Base-by-base conservation (phyloP, 2,113 vertebrate species). In the Australoheros scitulus region DNA sequence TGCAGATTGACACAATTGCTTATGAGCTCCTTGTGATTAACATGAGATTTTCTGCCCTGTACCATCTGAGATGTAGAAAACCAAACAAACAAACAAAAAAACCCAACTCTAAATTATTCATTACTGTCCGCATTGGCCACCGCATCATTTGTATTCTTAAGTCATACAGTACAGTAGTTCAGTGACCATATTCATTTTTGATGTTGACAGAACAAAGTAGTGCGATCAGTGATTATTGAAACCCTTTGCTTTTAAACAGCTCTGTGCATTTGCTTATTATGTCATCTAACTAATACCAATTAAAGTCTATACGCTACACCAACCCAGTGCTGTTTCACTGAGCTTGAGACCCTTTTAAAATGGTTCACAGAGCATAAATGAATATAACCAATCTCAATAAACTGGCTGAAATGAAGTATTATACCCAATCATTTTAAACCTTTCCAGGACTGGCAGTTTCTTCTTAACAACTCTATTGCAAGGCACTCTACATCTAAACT, bases 271-370 rank as follows among this genome's bases (percentile, higher is more conserved):
- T 20, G 32, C 81, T 85, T 89, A 88, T 89, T 86, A 90, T 91
- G 86, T 91, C 85, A 90, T 88, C 79, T 78, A 68, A 79, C 84
- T 74, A 82, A 89, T 76, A 52, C 76, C 84, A 86, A 92, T 92
- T 92, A 90, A 86, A 85, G 38, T 29, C 50, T 84, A 34, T 85
- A 77, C 43, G 56, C 81, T 68, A 47, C 80, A 84, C 59, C 80
- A 87, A 77, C 76, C 68, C 77, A 81, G 57, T 6, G 24, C 80
- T 75, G 18, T 88, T 86, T 59, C 77, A 76, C 1, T n/a, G 83
- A 87, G 77, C 83, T 43, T 29, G 41, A 89, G 32, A 76, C 38
- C 76, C 59, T 87, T 85, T 86, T 81, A 68, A 80, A 88, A 65
- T 68, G 78, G 85, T 60, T 87, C 87, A 82, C 65, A 24, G 81